Conservation (phyloP, 2,113 vertebrate species). For the Gallinago jamesoni region DNA sequence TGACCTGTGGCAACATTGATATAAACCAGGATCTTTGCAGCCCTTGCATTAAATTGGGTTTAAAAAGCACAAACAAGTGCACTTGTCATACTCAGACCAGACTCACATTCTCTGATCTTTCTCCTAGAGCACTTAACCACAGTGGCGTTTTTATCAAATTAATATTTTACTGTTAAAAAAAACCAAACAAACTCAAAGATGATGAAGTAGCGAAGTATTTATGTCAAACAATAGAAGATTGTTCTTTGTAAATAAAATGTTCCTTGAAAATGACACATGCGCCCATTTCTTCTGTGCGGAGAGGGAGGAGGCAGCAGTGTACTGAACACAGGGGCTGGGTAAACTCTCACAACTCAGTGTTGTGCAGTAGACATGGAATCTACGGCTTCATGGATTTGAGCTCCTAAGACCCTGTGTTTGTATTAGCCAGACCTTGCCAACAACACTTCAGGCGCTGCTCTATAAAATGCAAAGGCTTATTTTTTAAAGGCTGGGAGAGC, state of each 20-base stretch:
- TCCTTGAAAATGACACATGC: not conserved
- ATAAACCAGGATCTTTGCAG: not conserved
- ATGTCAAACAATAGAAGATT: not conserved
- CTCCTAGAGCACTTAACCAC: not conserved
- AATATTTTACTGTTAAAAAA: not conserved
- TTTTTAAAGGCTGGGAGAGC: not conserved
- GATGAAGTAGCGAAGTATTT: not conserved
- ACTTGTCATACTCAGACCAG: not conserved
- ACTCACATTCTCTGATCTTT: not conserved
- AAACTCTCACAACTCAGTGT: not conserved
- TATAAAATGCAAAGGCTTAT: not conserved
- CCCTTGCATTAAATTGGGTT: not conserved
- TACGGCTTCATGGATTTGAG: fast-evolving
- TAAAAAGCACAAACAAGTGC: not conserved
- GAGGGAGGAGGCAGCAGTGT: not conserved
- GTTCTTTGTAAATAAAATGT: not conserved
- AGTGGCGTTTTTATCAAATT: not conserved
- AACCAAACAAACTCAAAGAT: not conserved
- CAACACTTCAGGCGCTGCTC: not conserved
- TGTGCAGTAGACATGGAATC: not conserved
- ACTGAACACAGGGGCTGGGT: not conserved
- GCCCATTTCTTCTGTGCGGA: not conserved
- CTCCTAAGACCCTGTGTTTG: not conserved
- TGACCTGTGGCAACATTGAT: not conserved
- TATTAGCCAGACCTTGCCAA: not conserved